Percentiles rank a stretch among this genome's conserved stretches.
phyloP scores from a whole-genome alignment of 2,797 vertebrate genomes.

The Galago senegalensis region DNA sequence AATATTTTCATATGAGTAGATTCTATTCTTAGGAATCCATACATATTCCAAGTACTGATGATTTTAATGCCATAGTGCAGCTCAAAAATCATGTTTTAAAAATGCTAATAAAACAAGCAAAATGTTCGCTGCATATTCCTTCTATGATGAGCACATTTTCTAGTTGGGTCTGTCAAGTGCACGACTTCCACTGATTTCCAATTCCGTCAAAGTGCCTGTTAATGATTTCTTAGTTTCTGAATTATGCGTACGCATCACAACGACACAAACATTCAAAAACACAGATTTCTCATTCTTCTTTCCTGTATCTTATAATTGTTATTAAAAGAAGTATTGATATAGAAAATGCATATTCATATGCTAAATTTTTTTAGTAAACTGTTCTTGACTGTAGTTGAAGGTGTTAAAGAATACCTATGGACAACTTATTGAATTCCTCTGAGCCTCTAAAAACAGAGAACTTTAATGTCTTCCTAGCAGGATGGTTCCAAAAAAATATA shows the following conservation, averaged over 20 bases:
- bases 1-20: constrained; percentile 44
- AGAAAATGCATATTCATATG: background rate
- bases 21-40: background rate
- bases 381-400: background rate
- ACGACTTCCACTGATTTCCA: constrained; percentile 79
- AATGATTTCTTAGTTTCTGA: constrained; percentile 82
- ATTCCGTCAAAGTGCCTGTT: constrained; percentile 77
- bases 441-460: background rate
- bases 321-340: constrained; percentile 67
- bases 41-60: background rate
- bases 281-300: constrained; percentile 48
- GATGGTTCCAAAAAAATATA: background rate
- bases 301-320: background rate
- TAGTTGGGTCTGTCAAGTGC: constrained; percentile 75
- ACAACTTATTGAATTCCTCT: background rate
- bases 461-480: background rate
- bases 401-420: background rate
- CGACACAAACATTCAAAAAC: constrained; percentile 70
- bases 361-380: constrained; percentile 21
- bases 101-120: constrained; percentile 57
- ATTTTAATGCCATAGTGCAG: background rate
- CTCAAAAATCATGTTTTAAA: constrained; percentile 61
- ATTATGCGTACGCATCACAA: constrained; percentile 65
- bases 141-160: constrained; percentile 74
- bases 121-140: background rate